These are phyloP conservation scores for Erpornis zantholeuca DNA, from an alignment of 2,113 vertebrate species.

Conservation along the genomic window DNA sequence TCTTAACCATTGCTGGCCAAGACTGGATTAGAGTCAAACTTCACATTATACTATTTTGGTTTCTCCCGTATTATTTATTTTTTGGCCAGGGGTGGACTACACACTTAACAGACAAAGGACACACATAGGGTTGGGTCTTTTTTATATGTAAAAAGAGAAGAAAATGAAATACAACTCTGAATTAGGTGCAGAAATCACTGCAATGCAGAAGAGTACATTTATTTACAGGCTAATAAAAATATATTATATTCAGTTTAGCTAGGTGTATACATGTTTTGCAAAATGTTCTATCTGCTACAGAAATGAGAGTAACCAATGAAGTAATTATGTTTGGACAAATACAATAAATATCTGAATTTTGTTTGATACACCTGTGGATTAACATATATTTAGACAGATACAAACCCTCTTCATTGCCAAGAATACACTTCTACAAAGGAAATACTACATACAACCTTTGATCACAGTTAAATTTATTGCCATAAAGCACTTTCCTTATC, in stretches of 20 bases:
- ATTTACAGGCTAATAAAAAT: slow-evolving; percentile 73
- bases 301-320: not conserved
- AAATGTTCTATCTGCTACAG: slow-evolving; percentile 16
- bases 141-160: not conserved
- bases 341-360: slow-evolving; percentile 48
- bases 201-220: slow-evolving; percentile 62
- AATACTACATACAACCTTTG: slow-evolving; percentile 34
- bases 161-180: slow-evolving; percentile 15
- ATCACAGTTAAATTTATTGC: slow-evolving; percentile 44
- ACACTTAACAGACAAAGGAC: not conserved
- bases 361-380: not conserved
- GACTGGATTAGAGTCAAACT: not conserved
- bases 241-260: slow-evolving; percentile 47
- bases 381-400: not conserved
- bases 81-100: not conserved
- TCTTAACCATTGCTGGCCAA: not conserved
- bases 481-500: slow-evolving; percentile 16
- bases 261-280: slow-evolving; percentile 51
- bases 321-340: not conserved
- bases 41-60: not conserved
- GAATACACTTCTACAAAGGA: slow-evolving; percentile 39
- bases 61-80: not conserved
- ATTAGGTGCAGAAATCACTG: slow-evolving; percentile 42
- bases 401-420: not conserved
- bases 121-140: not conserved